A percentile compares a stretch with the other conserved stretches of the same genome.
These are phyloP conservation scores for Drosophila testacea DNA, from an alignment of 2,888 invertebrate genomes.

Conservation along the genomic window DNA sequence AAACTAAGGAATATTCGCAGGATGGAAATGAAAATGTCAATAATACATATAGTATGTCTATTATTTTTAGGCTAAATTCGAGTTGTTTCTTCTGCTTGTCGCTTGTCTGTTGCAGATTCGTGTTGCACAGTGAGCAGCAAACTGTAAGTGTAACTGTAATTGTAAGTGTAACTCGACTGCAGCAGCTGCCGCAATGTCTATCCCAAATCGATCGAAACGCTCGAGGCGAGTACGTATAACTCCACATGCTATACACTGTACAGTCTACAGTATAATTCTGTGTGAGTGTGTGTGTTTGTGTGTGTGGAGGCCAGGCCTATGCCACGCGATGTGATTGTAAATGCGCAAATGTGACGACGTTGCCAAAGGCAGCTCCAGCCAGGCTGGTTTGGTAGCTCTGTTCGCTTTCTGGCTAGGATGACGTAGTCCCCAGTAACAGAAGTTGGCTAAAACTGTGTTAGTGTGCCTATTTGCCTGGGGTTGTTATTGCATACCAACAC, in stretches of 20 bases:
- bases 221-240: constrained; percentile 66
- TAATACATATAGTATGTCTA: constrained; percentile 11
- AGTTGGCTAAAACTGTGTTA: constrained; percentile 70
- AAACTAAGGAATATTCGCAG: neutral
- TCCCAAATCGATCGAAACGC: constrained; percentile 69
- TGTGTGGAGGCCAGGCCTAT: constrained; percentile 62
- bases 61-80: constrained; percentile 49
- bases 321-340: constrained; percentile 79
- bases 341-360: constrained; percentile 73
- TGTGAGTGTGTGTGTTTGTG: constrained; percentile 39
- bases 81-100: constrained; percentile 45
- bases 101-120: constrained; percentile 52
- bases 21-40: constrained; percentile 13
- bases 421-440: constrained; percentile 72
- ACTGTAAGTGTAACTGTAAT: constrained; percentile 1
- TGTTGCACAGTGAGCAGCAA: constrained; percentile 48
- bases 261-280: neutral
- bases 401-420: constrained; percentile 64
- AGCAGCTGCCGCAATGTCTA: constrained; percentile 78
- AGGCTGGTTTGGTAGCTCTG: constrained; percentile 10
- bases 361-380: constrained; percentile 57
- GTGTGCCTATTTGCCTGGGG: constrained; percentile 69
- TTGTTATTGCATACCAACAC: constrained; percentile 59
- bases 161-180: constrained; percentile 36
- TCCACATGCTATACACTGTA: constrained; percentile 49